These are phyloP conservation scores for Drosophila tsacasi DNA, from an alignment of 1,140 invertebrate species.

Conservation along the genomic window DNA sequence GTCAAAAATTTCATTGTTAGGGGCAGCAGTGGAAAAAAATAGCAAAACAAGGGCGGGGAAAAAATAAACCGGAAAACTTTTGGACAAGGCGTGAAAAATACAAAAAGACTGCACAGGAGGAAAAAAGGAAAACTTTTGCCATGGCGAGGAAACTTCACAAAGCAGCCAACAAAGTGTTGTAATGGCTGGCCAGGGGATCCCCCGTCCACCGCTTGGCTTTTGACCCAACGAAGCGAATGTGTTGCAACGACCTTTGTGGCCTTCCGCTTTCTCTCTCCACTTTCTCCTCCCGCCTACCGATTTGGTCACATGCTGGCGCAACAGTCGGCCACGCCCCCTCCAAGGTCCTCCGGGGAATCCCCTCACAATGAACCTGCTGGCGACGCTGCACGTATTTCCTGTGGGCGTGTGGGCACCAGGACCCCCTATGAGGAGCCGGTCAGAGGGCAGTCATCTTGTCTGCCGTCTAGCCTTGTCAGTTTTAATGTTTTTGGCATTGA, in stretches of 20 bases:
- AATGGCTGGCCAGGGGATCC: conserved; percentile 58
- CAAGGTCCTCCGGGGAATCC: conserved; percentile 17
- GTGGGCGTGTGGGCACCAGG: conserved; percentile 20
- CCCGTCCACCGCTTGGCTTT: conserved; percentile 60
- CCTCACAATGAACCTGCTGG: conserved; percentile 64
- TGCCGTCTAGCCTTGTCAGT: conserved; percentile 59
- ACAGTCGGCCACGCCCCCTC: conserved; percentile 67
- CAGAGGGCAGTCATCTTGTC: conserved; percentile 8
- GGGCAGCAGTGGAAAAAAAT: conserved; percentile 33
- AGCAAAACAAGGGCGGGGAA: conserved; percentile 42
- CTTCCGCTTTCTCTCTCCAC: conserved; percentile 23
- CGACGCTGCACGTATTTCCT: conserved; percentile 46
- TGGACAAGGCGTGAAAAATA: conserved; percentile 77
- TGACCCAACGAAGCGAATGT: conserved; percentile 68
- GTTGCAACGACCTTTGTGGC: conserved; percentile 80
- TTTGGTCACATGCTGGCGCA: conserved; percentile 63
- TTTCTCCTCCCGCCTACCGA: not conserved
- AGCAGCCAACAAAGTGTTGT: conserved; percentile 79
- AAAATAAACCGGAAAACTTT: conserved; percentile 52
- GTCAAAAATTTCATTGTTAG: conserved; percentile 75
- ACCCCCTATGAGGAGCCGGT: conserved; percentile 8
- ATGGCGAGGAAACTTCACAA: conserved; percentile 64
- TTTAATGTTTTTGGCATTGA: conserved; percentile 79
- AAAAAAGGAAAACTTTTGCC: conserved; percentile 44
- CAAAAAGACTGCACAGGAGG: conserved; percentile 49